Evolutionary conservation across 2,888 invertebrate genomes (phyloP), one percentile per base, ranked within the genome.

Genomic region (Trissolcus japonicus): DNA sequence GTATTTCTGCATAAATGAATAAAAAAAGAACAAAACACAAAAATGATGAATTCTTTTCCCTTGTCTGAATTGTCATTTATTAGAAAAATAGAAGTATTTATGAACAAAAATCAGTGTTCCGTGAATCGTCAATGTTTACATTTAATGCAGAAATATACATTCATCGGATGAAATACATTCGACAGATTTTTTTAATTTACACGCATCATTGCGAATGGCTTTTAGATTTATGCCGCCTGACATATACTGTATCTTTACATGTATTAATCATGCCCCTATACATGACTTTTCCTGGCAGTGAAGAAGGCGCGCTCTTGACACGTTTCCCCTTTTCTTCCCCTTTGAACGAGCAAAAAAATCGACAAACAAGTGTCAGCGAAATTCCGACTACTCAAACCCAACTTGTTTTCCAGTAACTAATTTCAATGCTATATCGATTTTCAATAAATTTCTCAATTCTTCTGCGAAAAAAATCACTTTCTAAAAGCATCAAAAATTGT

Each of bases 301-400:
- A 63, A 46, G 55, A 63, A 63, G 55, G 40, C 53, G 19, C 29
- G 48, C 50, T 54, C 65, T 65, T 65, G 65, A 65, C 65, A 65
- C 25, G 56, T 65, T 56, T 56, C 56, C 41, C 35, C n/a, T 43
- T 41, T 16, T 35, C 17, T 14, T 11, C 16, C 35, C 35, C 60
- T 14, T 59, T 13, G 14, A 65, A 50, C 48, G 17, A 55, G 48
- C 56, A 65, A n/a, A 19, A 56, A 65, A 65, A 54, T 54, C 21
- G 56, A 65, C 56, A 65, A 65, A 65, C 56, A 65, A 65, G 55
- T 55, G 63, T 63, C 63, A 63, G 63, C 63, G n/a, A 55, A 63
- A 63, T 55, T 46, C 21, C 6, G 13, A 51, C 41, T 9, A 35
- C 35, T 35, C 35, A 35, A 35, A 35, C 35, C 35, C 35, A 35